A percentile compares a stretch with the other conserved stretches of the same genome.
These are phyloP conservation scores for Pammene aurita DNA, from an alignment of 2,888 invertebrate genomes.

Conservation along the genomic window DNA sequence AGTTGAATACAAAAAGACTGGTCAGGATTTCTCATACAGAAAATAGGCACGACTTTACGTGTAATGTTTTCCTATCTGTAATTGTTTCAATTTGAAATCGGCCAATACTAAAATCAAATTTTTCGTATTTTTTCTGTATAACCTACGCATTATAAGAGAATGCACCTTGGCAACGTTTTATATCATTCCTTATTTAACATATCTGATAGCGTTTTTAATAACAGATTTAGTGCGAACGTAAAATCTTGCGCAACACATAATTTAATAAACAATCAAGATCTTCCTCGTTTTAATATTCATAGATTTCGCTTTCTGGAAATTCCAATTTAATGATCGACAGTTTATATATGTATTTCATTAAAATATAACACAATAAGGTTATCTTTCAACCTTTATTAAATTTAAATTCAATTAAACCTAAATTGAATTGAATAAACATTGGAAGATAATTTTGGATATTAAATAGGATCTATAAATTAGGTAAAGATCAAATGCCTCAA, in stretches of 20 bases:
- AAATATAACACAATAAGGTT: background rate
- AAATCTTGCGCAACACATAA: slow-evolving; percentile 24
- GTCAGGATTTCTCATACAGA: too few relatives aligned
- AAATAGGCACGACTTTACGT: too few relatives aligned
- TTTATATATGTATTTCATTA: slow-evolving; percentile 13
- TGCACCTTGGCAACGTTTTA: slow-evolving; percentile 7
- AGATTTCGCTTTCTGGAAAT: slow-evolving; percentile 7
- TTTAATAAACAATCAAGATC: slow-evolving; percentile 23
- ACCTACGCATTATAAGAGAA: background rate
- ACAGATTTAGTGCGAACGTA: slow-evolving; percentile 5
- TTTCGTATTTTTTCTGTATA: background rate
- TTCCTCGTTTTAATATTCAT: slow-evolving; percentile 32
- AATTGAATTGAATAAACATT: too few relatives aligned
- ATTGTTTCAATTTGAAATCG: too few relatives aligned
- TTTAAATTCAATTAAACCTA: background rate
- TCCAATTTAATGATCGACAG: slow-evolving; percentile 8
- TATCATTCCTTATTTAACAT: slow-evolving; percentile 18
- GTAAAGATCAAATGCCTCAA: slow-evolving; percentile 19
- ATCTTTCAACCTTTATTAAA: slow-evolving; percentile 10
- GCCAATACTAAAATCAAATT: too few relatives aligned
- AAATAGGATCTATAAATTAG: slow-evolving; percentile 12
- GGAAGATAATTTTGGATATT: background rate
- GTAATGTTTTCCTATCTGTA: too few relatives aligned
- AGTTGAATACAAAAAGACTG: too few relatives aligned
- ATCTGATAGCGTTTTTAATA: slow-evolving; percentile 23